Base-by-base conservation (phyloP, 2,797 vertebrate species). In the Philypnodon macrostomus region DNA sequence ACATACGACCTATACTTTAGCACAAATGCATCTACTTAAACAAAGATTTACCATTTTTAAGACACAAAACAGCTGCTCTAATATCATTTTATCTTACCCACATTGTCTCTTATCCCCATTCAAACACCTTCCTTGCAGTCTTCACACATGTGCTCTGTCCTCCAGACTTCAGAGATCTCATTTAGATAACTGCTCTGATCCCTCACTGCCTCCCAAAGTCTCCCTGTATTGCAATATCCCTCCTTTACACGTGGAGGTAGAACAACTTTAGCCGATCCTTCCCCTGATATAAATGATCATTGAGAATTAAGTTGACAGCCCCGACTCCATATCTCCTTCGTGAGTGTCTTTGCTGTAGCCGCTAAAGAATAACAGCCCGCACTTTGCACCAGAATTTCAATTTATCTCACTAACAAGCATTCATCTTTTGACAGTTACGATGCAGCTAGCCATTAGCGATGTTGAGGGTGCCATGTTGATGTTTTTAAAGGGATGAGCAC, bases 161-260 rank as follows among this genome's bases (percentile, higher is more conserved):
- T 58, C 55, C 45, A 55, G 59, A 58, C 51, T 36, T 64, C 55
- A 71, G 50, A 76, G 80, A 84, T 83, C 70, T 83, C 68, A 85
- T 79, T 79, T 75, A 78, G 84, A 80, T 80, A 73, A 52, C 58
- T 53, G 42, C 40, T 8, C 52, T 58, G 66, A 74, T 77, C 72
- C 75, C 42, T 58, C 42, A 6, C 39, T 31, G 49, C 58, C 59
- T 64, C 64, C 63, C 57, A 53, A 39, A 63, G 47, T 50, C 37
- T 3, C 34, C 69, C 47, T 53, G 52, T 27, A 8, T 45, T 21
- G 46, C 61, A 48, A n/a, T 53, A 73, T 57, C 65, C 63, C 61
- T 68, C 68, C 36, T 46, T 74, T 57, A 48, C 65, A 64, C 3
- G 35, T 16, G 38, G 33, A 73, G 64, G 70, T 72, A 49, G 32